Conservation (phyloP, 2,797 vertebrate genomes). For the Falco concolor region DNA sequence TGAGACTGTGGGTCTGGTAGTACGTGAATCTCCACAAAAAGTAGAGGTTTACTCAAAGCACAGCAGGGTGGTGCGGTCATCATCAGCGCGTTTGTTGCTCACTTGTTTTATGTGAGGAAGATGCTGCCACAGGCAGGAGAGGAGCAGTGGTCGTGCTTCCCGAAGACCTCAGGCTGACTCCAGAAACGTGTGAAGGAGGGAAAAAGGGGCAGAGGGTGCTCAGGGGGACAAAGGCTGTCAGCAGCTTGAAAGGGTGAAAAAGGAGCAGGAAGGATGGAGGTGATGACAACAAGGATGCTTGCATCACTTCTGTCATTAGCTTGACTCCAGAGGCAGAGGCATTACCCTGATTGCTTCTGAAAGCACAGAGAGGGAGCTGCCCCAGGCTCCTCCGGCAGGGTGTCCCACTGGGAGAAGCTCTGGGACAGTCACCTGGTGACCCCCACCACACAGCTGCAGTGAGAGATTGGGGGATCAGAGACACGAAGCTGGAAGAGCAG, state of each 20-base stretch:
- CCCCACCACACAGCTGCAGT: background rate
- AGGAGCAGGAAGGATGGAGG: background rate
- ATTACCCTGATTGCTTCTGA: background rate
- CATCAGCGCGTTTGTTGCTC: background rate
- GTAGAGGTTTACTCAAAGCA: background rate
- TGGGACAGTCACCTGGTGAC: background rate
- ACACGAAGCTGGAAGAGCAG: background rate
- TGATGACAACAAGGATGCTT: background rate
- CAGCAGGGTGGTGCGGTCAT: fast-evolving
- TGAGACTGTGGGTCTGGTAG: background rate
- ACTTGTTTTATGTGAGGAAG: background rate
- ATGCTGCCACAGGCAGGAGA: background rate
- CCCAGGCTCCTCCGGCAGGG: fast-evolving
- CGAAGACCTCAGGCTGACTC: background rate
- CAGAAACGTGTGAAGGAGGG: background rate
- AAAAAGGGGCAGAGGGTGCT: background rate
- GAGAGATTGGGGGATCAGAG: background rate
- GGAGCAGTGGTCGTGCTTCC: background rate
- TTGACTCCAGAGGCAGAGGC: background rate
- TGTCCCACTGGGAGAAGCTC: background rate
- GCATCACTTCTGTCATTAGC: background rate
- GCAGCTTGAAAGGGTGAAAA: background rate
- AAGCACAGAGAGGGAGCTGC: fast-evolving
- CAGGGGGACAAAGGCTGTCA: background rate
- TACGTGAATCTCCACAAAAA: background rate